Evolutionary conservation across 2,888 invertebrate genomes (phyloP).

Genomic region (Tachina lurida): DNA sequence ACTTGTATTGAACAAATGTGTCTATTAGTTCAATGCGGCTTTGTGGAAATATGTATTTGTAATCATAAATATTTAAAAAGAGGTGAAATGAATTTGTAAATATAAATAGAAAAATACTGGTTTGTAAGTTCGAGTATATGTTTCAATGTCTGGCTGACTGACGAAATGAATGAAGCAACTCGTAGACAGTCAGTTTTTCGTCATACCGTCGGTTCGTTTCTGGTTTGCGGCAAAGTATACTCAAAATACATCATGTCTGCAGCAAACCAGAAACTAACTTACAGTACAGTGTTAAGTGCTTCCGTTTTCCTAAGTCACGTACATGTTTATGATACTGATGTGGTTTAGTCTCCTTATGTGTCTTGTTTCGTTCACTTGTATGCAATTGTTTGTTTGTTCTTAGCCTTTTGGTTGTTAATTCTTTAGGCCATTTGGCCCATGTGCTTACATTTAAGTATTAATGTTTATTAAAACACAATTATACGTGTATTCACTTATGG

Average conservation of each 20-base stretch:
- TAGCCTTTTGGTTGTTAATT: neutral
- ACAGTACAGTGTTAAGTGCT: conserved; percentile 54
- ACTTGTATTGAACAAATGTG: neutral
- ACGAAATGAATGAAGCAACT: conserved; percentile 6
- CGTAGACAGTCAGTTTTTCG: conserved; percentile 19
- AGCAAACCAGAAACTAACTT: too few relatives aligned
- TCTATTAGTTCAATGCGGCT: neutral
- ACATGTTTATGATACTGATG: conserved; percentile 11
- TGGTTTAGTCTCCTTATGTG: conserved; percentile 7
- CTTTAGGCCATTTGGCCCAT: conserved; percentile 30
- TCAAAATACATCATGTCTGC: too few relatives aligned
- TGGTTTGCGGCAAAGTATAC: too few relatives aligned
- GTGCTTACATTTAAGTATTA: conserved; percentile 32
- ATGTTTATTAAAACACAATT: neutral
- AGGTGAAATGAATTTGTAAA: neutral
- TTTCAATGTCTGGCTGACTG: neutral
- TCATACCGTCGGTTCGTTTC: too few relatives aligned
- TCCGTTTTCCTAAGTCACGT: conserved; percentile 60
- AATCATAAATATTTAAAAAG: neutral
- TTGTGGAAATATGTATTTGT: neutral
- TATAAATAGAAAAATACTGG: neutral
- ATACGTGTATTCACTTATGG: neutral
- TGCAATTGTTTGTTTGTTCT: neutral
- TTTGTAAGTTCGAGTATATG: too few relatives aligned
- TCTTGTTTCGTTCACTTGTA: neutral